Evolutionary conservation across 2,113 vertebrate genomes (phyloP).

Genomic region (Stegostoma tigrinum): DNA sequence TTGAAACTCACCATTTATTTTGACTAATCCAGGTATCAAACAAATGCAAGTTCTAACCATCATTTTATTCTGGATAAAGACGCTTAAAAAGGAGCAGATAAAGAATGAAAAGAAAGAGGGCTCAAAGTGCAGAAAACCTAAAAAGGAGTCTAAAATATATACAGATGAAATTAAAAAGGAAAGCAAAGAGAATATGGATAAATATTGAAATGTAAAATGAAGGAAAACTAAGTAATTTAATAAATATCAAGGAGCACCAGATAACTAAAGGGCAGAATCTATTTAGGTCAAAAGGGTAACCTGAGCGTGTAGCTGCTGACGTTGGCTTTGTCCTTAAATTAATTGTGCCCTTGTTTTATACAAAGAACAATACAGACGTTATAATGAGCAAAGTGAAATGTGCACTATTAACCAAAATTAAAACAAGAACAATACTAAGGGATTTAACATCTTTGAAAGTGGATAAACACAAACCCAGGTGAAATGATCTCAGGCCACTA

Average conservation of each 20-base stretch:
- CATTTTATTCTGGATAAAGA: neutral
- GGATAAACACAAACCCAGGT: too few species aligned
- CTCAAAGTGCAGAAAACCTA: neutral
- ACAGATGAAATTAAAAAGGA: neutral
- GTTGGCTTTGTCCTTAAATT: too few species aligned
- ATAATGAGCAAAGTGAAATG: too few species aligned
- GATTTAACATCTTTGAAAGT: too few species aligned
- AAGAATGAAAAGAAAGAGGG: neutral
- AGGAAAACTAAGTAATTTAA: neutral
- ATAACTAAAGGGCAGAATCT: neutral
- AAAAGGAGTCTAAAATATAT: neutral
- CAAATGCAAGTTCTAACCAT: neutral
- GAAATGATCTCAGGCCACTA: too few species aligned
- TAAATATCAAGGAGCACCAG: neutral
- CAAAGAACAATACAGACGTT: too few species aligned
- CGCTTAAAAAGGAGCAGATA: neutral
- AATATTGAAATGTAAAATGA: neutral
- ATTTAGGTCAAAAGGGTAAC: too few species aligned
- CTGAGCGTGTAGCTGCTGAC: too few species aligned
- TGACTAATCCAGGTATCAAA: neutral
- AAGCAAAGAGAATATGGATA: neutral
- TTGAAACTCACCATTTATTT: neutral
- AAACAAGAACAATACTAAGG: too few species aligned
- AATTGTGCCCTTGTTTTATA: too few species aligned
- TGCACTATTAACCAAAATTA: too few species aligned